Conservation (phyloP, 2,113 vertebrate species). For the Formicarius rufipectus region DNA sequence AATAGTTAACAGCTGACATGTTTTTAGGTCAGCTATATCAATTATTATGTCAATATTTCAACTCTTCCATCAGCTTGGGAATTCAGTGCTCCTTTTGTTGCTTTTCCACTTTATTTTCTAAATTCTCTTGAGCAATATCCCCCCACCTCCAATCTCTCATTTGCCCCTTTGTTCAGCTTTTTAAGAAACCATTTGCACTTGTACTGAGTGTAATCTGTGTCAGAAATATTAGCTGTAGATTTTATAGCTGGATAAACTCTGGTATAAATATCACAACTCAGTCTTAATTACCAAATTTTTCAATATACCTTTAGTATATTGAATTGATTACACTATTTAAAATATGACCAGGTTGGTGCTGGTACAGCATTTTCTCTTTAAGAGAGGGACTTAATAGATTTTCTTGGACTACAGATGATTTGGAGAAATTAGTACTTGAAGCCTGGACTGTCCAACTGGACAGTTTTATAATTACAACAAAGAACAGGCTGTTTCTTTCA, state of each 20-base stretch:
- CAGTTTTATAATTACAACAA: background rate
- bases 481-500: background rate
- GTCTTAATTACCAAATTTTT: background rate
- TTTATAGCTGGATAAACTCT: background rate
- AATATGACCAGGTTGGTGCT: background rate
- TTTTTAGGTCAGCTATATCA: background rate
- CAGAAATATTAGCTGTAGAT: background rate
- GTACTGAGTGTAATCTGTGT: background rate
- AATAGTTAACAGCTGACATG: background rate
- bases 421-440: background rate
- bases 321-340: background rate
- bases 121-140: background rate
- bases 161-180: constrained; percentile 29
- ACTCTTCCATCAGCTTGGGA: background rate
- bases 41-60: background rate
- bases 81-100: background rate
- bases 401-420: background rate
- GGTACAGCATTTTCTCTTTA: background rate
- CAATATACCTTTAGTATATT: background rate
- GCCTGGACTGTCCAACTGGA: background rate
- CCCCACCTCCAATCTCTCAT: background rate
- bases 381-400: background rate
- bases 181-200: constrained; percentile 56
- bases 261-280: background rate
- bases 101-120: constrained; percentile 22